Evolutionary conservation across 2,888 invertebrate species (phyloP).

Genomic region (Caenorhabditis panamensis): DNA sequence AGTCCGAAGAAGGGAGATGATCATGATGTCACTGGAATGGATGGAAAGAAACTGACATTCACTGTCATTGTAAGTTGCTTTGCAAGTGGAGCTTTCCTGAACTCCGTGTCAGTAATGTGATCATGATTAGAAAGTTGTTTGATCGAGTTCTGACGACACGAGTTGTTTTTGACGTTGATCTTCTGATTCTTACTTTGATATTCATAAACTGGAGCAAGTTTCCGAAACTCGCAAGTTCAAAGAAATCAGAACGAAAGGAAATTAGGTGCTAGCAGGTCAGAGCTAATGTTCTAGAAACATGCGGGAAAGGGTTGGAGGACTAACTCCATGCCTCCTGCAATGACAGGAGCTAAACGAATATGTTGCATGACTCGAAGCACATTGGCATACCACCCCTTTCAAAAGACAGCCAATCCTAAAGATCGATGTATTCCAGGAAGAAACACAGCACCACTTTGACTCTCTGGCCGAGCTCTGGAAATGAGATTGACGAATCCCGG

Average conservation of each 20-base stretch:
- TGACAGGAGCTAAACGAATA: too few species aligned
- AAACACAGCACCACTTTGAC: slow-evolving; percentile 52
- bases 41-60: slow-evolving; percentile 40
- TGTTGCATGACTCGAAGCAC: too few species aligned
- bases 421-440: slow-evolving; percentile 59
- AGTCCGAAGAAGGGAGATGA: slow-evolving; percentile 14
- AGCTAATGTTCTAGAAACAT: too few species aligned
- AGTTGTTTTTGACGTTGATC: background rate
- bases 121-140: background rate
- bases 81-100: background rate
- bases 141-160: background rate
- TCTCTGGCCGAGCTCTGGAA: slow-evolving; percentile 37
- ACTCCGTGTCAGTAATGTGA: background rate
- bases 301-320: too few species aligned
- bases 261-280: too few species aligned
- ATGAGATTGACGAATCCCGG: slow-evolving; percentile 14
- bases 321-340: too few species aligned
- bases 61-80: slow-evolving; percentile 35
- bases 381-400: too few species aligned
- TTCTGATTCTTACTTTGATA: background rate
- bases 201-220: background rate
- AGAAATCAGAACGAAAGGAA: background rate
- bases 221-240: background rate
- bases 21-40: slow-evolving; percentile 13
- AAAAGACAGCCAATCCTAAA: too few species aligned